phyloP scores from a whole-genome alignment of 2,113 vertebrate species.

The Eretmochelys imbricata region DNA sequence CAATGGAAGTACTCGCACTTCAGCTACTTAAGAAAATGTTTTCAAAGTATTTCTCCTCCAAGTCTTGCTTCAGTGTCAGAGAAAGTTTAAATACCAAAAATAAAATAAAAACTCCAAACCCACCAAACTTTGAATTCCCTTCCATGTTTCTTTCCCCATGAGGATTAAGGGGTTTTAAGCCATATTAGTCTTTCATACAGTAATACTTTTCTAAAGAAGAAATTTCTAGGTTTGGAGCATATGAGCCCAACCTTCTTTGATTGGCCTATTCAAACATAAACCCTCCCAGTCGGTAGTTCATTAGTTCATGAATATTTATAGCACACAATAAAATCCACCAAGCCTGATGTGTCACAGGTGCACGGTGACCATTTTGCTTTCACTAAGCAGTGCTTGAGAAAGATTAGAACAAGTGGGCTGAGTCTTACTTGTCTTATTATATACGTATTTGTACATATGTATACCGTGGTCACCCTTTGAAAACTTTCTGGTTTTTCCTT shows the following conservation, averaged over 20 bases:
- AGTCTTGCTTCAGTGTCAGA: conserved; percentile 44
- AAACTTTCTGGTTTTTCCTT: neutral
- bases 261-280: conserved; percentile 74
- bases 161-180: conserved; percentile 16
- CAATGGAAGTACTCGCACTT: neutral
- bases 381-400: conserved; percentile 19
- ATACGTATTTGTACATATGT: neutral
- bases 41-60: conserved; percentile 34
- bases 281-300: conserved; percentile 57
- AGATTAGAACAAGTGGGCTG: neutral
- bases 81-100: conserved; percentile 41
- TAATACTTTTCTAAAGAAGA: conserved; percentile 68
- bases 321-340: conserved; percentile 38
- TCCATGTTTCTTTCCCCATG: conserved; percentile 41
- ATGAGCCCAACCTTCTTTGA: conserved; percentile 60
- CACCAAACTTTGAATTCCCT: conserved; percentile 46
- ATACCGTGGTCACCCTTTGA: neutral
- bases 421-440: neutral
- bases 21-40: conserved; percentile 43
- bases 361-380: conserved; percentile 52
- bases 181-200: conserved; percentile 25
- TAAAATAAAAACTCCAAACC: neutral
- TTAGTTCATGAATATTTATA: conserved; percentile 71
- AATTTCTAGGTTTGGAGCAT: conserved; percentile 63
- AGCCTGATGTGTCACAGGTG: conserved; percentile 23